Evolutionary conservation across 2,113 vertebrate genomes (phyloP).

Genomic region (Orthochromis malagaraziensis): DNA sequence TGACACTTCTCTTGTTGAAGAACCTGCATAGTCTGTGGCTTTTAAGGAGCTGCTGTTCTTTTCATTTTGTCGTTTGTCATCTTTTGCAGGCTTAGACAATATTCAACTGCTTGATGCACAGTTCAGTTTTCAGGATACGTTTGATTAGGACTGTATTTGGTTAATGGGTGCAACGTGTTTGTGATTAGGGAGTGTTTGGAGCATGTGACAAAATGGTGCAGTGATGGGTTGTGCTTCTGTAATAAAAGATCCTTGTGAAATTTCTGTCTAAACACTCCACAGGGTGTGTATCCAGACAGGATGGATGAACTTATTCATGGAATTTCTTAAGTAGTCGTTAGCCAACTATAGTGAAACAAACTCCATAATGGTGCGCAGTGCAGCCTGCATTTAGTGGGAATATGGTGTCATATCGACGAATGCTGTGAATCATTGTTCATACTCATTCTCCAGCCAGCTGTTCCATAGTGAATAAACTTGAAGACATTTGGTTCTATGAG

Average conservation of each 20-base stretch:
- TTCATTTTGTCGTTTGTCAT: conserved; percentile 22
- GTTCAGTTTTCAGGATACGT: neutral
- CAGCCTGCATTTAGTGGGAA: neutral
- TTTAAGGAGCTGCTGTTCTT: conserved; percentile 26
- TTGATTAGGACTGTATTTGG: conserved; percentile 38
- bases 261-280: neutral
- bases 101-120: neutral
- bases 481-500: neutral
- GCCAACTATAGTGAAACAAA: neutral
- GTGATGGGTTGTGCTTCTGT: neutral
- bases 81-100: neutral
- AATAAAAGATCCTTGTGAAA: neutral
- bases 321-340: neutral
- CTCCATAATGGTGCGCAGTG: neutral
- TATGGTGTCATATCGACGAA: neutral
- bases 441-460: neutral
- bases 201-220: conserved; percentile 18
- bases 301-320: neutral
- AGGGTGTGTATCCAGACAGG: conserved; percentile 5
- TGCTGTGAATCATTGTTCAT: neutral
- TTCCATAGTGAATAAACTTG: neutral
- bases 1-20: conserved; percentile 37
- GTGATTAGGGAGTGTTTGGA: conserved; percentile 42
- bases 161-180: conserved; percentile 36
- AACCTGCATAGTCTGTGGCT: conserved; percentile 26